These are phyloP conservation scores for Acipenser oxyrinchus DNA, from an alignment of 2,797 vertebrate genomes.

Conservation along the genomic window DNA sequence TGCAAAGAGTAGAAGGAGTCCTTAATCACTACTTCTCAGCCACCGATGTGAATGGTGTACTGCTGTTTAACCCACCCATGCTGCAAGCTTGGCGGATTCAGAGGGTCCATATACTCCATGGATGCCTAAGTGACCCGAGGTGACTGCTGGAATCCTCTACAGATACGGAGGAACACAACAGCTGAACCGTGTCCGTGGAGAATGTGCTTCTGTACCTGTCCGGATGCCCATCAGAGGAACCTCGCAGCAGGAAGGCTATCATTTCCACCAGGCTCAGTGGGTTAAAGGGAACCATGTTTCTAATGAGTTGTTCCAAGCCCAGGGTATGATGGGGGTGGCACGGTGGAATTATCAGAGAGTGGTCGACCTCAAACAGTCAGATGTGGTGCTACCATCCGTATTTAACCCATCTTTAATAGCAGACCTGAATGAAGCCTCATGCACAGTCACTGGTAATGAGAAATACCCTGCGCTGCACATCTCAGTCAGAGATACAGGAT, in stretches of 20 bases:
- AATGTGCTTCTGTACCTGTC: conserved; percentile 12
- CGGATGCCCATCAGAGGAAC: not conserved
- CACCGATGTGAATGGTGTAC: not conserved
- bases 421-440: conserved; percentile 17
- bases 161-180: not conserved
- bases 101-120: not conserved
- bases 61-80: not conserved
- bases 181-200: too few relatives aligned
- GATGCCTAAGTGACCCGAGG: not conserved
- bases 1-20: not conserved
- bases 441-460: conserved; percentile 1
- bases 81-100: not conserved
- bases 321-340: too few relatives aligned
- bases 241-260: not conserved
- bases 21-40: not conserved
- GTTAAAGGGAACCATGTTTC: not conserved
- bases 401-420: conserved; percentile 1
- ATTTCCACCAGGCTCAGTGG: not conserved
- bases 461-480: conserved; percentile 12
- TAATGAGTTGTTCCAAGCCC: too few relatives aligned
- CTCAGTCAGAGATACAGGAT: conserved; percentile 18
- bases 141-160: not conserved
- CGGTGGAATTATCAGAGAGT: too few relatives aligned
- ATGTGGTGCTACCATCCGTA: too few relatives aligned
- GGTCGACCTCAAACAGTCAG: too few relatives aligned